phyloP scores from a whole-genome alignment of 2,888 invertebrate genomes.

The Heliconius hortense region DNA sequence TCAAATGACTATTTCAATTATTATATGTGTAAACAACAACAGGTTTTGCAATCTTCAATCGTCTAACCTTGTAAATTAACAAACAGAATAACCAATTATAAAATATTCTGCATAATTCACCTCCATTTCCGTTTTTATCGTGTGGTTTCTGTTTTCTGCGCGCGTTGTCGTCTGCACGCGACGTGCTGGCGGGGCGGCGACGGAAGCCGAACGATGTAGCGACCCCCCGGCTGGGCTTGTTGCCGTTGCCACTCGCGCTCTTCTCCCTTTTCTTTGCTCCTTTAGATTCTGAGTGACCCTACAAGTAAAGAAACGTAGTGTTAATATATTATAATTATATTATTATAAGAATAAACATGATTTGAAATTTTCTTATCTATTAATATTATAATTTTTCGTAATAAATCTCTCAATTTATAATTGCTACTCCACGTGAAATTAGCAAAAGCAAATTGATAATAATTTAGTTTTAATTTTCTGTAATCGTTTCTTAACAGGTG shows the following conservation, averaged over 20 bases:
- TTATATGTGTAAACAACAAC: neutral
- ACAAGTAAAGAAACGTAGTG: conserved; percentile 38
- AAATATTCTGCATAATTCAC: conserved; percentile 46
- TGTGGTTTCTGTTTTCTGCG: conserved; percentile 69
- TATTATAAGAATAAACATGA: too few relatives aligned
- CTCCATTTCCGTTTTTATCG: conserved; percentile 78
- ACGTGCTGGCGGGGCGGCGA: conserved; percentile 81
- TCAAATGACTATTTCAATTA: neutral
- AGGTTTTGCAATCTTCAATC: neutral
- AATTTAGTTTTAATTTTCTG: neutral
- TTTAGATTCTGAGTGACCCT: conserved; percentile 85
- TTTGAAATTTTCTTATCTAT: too few relatives aligned
- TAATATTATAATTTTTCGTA: too few relatives aligned
- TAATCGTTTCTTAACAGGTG: conserved; percentile 8
- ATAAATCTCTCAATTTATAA: too few relatives aligned
- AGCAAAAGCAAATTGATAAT: neutral
- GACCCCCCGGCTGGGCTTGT: conserved; percentile 85
- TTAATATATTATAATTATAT: neutral
- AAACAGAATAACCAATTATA: neutral
- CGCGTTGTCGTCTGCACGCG: conserved; percentile 73
- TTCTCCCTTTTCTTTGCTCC: conserved; percentile 81
- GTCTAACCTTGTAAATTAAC: neutral
- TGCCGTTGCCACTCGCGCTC: conserved; percentile 68
- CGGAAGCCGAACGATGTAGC: conserved; percentile 93
- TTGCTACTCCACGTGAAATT: too few relatives aligned